Conservation (phyloP, 2,113 vertebrate genomes). For the Crotalus viridis region DNA sequence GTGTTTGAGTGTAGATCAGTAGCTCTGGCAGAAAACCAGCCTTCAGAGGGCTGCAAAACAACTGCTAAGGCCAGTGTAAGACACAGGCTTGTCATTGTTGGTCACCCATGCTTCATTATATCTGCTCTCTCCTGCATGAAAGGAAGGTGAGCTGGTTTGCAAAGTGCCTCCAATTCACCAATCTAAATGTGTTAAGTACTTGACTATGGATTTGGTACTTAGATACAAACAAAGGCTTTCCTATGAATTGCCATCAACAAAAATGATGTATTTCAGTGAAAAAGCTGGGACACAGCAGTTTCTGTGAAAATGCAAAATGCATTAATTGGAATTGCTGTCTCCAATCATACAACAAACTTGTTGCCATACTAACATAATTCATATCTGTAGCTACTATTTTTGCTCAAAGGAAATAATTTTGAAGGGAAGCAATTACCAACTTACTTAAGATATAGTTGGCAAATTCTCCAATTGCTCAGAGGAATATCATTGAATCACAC, state of each 20-base stretch:
- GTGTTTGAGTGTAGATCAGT: slow-evolving; percentile 82
- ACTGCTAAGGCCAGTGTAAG: slow-evolving; percentile 68
- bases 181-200: background rate
- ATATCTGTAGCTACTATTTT: slow-evolving; percentile 65
- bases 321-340: slow-evolving; percentile 38
- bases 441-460: slow-evolving; percentile 54
- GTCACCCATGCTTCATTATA: slow-evolving; percentile 69
- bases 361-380: slow-evolving; percentile 62
- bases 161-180: slow-evolving; percentile 31
- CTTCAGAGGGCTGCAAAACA: slow-evolving; percentile 71
- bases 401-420: slow-evolving; percentile 68
- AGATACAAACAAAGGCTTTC: slow-evolving; percentile 1
- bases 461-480: slow-evolving; percentile 31
- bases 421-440: slow-evolving; percentile 66
- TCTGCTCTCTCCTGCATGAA: slow-evolving; percentile 50
- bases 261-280: background rate
- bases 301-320: background rate
- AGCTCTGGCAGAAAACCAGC: slow-evolving; percentile 80
- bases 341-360: slow-evolving; percentile 18
- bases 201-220: slow-evolving; percentile 4
- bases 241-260: background rate
- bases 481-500: background rate
- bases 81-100: slow-evolving; percentile 73
- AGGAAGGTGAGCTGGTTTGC: slow-evolving; percentile 45
- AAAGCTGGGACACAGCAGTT: background rate